Base-by-base conservation (phyloP, 2,888 invertebrate species). In the Syritta pipiens region DNA sequence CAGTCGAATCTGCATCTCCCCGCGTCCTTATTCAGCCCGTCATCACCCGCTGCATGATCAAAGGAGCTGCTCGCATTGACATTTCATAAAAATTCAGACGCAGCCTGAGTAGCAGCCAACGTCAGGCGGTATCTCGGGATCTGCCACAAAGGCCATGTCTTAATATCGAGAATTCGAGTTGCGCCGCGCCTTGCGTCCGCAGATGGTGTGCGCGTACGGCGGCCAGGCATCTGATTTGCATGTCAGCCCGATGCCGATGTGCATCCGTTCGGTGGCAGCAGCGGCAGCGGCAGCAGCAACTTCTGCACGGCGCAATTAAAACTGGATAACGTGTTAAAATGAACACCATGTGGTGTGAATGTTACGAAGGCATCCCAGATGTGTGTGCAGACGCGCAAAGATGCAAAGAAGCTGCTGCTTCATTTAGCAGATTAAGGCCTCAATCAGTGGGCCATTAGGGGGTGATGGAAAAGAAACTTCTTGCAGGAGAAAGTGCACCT, bases 391-490 rank as follows among this genome's bases (percentile, higher is more conserved):
- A n/a, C n/a, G n/a, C n/a, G 42, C 26, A 26, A 14, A 30, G 35
- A 46, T 12, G 9, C 10, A 60, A 20, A 55, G 9, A 60, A 24
- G 17, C 26, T 24, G 26, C 37, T 32, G 17, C 40, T 60, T n/a
- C 68, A 68, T 68, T 67, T 72, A 76, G 63, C 76, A 63, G 69
- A 76, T 71, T 76, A 55, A 71, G 72, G 55, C 77, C 37, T 72
- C 65, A 60, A 55, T 77, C 76, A 71, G 71, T 51, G 35, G n/a
- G 37, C 71, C 26, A 72, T 77, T 72, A 77, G 72, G 72, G 72
- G 77, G 65, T 77, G 77, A 71, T 59, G 42, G 19, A 24, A 42
- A 51, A 40, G 22, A 60, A 65, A 71, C 30, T 20, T 42, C 19
- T 48, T 51, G 17, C 6, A 14, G 35, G 71, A 72, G 77, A 77